Percentiles rank a stretch among this genome's conserved stretches.
Conservation (phyloP, 2,113 vertebrate genomes). For the Atherinomorus stipes region DNA sequence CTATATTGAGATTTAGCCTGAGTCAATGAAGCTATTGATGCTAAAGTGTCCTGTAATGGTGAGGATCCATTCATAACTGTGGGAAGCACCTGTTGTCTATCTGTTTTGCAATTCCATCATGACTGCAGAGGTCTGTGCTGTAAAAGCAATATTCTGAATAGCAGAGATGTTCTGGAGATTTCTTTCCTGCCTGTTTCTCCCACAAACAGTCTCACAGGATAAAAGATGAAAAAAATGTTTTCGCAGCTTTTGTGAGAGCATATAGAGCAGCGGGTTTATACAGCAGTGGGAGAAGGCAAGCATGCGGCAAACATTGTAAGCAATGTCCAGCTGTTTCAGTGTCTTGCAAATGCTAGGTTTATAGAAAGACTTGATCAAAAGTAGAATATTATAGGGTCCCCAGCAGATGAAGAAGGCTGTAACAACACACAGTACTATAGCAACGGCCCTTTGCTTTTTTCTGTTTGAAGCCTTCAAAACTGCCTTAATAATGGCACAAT, state of each 20-base stretch:
- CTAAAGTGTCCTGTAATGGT: no score
- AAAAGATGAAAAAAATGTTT: conserved; percentile 65
- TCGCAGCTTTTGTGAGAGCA: conserved; percentile 74
- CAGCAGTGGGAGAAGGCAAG: conserved; percentile 85
- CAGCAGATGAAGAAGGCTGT: conserved; percentile 83
- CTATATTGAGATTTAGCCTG: no score
- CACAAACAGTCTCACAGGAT: background rate
- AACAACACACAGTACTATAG: conserved; percentile 79
- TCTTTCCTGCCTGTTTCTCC: background rate
- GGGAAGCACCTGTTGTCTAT: no score
- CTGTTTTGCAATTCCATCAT: background rate
- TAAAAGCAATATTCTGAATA: background rate
- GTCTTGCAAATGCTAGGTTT: conserved; percentile 4
- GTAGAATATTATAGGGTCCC: conserved; percentile 81
- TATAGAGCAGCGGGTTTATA: conserved; percentile 83
- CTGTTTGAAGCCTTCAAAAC: conserved; percentile 70
- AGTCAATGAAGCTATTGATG: no score
- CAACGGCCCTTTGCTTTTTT: conserved; percentile 68
- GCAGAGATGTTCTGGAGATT: background rate
- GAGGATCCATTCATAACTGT: no score
- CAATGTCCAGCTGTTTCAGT: conserved; percentile 13
- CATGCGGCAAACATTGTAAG: conserved; percentile 56
- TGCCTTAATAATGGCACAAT: conserved; percentile 79
- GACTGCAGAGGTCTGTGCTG: background rate
- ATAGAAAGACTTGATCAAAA: conserved; percentile 46